Conservation (phyloP, 2,888 invertebrate genomes). For the Cosmia trapezina region DNA sequence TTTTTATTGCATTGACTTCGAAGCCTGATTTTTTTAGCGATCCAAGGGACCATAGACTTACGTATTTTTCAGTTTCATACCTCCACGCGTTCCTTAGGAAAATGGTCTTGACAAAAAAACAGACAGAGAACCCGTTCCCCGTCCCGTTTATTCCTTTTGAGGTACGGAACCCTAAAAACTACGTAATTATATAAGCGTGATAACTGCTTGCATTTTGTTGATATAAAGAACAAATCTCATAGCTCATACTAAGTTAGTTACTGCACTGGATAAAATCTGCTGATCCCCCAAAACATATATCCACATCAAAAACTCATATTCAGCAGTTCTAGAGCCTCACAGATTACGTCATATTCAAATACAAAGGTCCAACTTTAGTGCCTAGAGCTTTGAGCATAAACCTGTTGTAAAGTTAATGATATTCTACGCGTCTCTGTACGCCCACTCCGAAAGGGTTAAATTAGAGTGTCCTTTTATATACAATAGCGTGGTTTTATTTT, state of each 20-base stretch:
- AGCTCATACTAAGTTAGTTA: background rate
- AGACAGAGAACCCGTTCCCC: too few relatives aligned
- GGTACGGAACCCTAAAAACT: too few relatives aligned
- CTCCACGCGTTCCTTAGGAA: too few relatives aligned
- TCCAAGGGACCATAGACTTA: too few relatives aligned
- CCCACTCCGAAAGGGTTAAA: background rate
- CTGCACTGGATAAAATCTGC: background rate
- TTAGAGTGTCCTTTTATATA: background rate
- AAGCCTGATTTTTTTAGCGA: too few relatives aligned
- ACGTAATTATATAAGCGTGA: too few relatives aligned
- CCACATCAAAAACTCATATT: background rate
- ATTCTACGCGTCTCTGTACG: slow-evolving; percentile 1
- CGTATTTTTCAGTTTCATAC: too few relatives aligned
- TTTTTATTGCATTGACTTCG: too few relatives aligned
- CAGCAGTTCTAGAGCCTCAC: background rate
- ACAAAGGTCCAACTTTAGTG: slow-evolving; percentile 25
- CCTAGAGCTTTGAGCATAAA: slow-evolving; percentile 12
- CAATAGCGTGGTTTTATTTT: background rate
- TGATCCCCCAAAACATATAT: slow-evolving; percentile 8
- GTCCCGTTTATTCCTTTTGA: too few relatives aligned
- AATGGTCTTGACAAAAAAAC: too few relatives aligned
- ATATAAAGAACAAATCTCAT: background rate
- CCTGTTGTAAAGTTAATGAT: slow-evolving; percentile 46
- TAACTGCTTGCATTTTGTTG: too few relatives aligned
- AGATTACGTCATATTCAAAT: slow-evolving; percentile 4